These are phyloP conservation scores for Cephus spinipes DNA, from an alignment of 2,888 invertebrate species.

Conservation along the genomic window DNA sequence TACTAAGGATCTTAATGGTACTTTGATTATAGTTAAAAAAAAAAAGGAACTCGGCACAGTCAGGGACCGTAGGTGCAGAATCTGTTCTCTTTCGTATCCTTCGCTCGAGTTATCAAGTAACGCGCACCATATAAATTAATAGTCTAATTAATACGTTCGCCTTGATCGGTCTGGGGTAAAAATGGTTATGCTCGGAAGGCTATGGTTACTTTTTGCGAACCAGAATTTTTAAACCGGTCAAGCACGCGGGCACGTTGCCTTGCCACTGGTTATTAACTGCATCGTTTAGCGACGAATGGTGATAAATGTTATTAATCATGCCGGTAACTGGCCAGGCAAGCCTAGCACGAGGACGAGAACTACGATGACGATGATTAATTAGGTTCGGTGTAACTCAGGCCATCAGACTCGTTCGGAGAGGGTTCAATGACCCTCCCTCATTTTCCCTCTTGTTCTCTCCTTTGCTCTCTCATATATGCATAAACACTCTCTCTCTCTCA, in stretches of 20 bases:
- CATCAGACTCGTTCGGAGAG: neutral
- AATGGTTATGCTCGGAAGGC: neutral
- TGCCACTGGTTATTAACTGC: neutral
- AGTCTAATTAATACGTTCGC: neutral
- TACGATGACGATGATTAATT: neutral
- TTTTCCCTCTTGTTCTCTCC: neutral
- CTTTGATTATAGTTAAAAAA: neutral
- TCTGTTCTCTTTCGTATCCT: neutral
- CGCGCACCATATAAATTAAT: neutral
- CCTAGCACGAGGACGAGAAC: neutral
- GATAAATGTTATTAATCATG: conserved; percentile 41
- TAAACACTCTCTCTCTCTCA: neutral
- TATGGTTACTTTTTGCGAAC: neutral
- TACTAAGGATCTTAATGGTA: neutral
- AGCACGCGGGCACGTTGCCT: neutral
- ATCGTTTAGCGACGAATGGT: conserved; percentile 5
- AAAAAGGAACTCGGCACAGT: neutral
- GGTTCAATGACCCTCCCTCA: neutral
- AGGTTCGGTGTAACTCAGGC: neutral
- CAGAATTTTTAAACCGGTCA: neutral
- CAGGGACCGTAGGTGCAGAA: neutral
- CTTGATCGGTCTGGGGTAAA: neutral
- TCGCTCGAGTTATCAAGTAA: neutral
- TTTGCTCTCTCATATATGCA: neutral
- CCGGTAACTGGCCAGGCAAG: conserved; percentile 5